A percentile compares a stretch with the other conserved stretches of the same genome.
Conservation (phyloP, 2,797 vertebrate species). For the Chelidonichthys spinosus region DNA sequence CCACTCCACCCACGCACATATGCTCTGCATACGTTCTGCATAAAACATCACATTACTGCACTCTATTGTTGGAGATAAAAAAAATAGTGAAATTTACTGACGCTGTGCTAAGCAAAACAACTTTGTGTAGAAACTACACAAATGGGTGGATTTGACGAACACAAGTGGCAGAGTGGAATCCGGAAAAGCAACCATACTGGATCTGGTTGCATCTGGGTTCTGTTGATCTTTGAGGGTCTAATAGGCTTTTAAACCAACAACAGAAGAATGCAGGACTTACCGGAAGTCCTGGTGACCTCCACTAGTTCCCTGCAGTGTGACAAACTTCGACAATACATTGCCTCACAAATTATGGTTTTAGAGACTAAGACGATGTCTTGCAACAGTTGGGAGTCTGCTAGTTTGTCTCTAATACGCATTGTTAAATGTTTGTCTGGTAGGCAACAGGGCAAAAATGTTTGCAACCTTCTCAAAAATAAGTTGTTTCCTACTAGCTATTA, state of each 20-base stretch:
- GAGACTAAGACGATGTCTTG: background rate
- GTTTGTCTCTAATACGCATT: background rate
- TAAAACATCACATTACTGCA: background rate
- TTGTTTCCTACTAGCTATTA: background rate
- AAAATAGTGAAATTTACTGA: background rate
- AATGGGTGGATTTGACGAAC: no score
- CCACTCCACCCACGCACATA: slow-evolving; percentile 3
- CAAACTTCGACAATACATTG: background rate
- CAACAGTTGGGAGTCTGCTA: background rate
- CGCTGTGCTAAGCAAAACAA: background rate
- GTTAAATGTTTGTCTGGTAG: background rate
- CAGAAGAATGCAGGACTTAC: background rate
- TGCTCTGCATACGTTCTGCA: slow-evolving; percentile 10
- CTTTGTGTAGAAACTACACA: background rate
- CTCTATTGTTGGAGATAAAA: background rate
- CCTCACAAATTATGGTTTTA: background rate
- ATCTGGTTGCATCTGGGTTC: background rate
- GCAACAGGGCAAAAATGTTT: background rate
- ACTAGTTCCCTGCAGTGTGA: background rate
- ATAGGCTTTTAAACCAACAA: background rate
- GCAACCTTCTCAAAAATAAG: background rate
- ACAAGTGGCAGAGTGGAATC: no score
- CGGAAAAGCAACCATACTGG: no score
- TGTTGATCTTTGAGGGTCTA: background rate
- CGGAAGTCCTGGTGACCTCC: background rate